Percentiles rank a stretch among this genome's conserved stretches.
phyloP scores from a whole-genome alignment of 2,113 vertebrate genomes.

The Numida meleagris region DNA sequence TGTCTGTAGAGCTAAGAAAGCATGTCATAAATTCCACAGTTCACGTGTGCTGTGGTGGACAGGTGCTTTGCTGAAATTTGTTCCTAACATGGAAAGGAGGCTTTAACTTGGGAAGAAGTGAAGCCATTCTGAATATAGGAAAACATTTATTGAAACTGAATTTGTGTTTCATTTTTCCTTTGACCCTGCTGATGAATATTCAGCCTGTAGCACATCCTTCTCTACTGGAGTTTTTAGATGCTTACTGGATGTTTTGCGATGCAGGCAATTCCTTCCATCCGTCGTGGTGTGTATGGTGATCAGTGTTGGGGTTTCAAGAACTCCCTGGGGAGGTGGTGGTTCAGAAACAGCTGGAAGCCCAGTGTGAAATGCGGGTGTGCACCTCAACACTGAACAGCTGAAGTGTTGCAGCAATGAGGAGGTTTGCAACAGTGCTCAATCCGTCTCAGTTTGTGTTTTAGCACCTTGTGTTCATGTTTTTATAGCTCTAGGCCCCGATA shows the following conservation, averaged over 20 bases:
- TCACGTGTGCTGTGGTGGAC: background rate
- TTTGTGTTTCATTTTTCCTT: background rate
- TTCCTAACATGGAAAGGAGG: too few species aligned
- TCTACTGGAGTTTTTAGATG: background rate
- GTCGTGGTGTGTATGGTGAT: background rate
- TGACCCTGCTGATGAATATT: background rate
- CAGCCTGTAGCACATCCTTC: background rate
- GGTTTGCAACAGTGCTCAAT: background rate
- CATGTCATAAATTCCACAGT: background rate
- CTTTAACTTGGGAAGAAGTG: background rate
- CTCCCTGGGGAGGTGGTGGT: background rate
- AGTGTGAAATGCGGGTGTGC: background rate
- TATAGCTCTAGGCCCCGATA: accelerated
- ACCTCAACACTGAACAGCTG: background rate
- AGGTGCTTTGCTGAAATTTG: background rate
- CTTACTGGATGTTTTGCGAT: background rate
- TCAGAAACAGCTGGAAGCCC: background rate
- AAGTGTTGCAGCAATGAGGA: background rate
- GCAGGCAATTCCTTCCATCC: background rate
- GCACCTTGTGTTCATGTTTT: background rate
- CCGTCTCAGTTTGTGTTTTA: background rate
- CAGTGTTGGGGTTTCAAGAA: background rate
- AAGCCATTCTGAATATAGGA: background rate
- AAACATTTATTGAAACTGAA: background rate
- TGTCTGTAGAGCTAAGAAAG: conserved; percentile 20